Base-by-base conservation (phyloP, 2,888 invertebrate species). In the Spatulosminthurus flaviceps region DNA sequence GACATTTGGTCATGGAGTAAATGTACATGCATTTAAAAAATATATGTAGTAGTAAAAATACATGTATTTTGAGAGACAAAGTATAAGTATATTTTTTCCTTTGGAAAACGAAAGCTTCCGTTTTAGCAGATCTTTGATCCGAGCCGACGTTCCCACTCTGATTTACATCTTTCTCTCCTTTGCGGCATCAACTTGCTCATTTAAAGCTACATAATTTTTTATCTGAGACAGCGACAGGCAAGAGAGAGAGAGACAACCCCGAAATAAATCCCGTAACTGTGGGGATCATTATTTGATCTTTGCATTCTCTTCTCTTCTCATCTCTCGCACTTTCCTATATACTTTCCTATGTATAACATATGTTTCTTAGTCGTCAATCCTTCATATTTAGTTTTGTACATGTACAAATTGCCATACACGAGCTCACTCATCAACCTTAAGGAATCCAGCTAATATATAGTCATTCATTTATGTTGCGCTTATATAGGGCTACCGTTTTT, bases 101-200 rank as follows among this genome's bases (percentile, higher is more conserved):
- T 69, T 69, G 60, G 28, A 73, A 51, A 73, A 51, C 26, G 73
- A 73, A 66, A 69, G 80, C 70, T 77, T 82, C 81, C 81, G 81
- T 79, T 81, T 79, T 81, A 79, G 75, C 67, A 67, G 79, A 78
- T 51, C 81, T 81, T 83, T 83, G 83, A 83, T 82, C 80, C 81
- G 69, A 74, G 71, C 81, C 81, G 81, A 81, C 80, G 75, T 67
- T 70, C 71, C 79, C 69, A 74, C 71, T 77, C 75, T 79, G 79
- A 79, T 79, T 79, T 79, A 79, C 79, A 79, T 79, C 75, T 75
- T 61, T 70, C 61, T 76, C 71, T 79, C 77, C 79, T 79, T 79
- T 79, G 77, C 79, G 76, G 76, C 76, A 70, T 79, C 76, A 76
- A 64, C 76, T 66, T 76, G 70, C 79, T 79, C 79, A 79, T 79